These are phyloP conservation scores for Eulemur macaco DNA, from an alignment of 2,113 vertebrate genomes.

Conservation along the genomic window DNA sequence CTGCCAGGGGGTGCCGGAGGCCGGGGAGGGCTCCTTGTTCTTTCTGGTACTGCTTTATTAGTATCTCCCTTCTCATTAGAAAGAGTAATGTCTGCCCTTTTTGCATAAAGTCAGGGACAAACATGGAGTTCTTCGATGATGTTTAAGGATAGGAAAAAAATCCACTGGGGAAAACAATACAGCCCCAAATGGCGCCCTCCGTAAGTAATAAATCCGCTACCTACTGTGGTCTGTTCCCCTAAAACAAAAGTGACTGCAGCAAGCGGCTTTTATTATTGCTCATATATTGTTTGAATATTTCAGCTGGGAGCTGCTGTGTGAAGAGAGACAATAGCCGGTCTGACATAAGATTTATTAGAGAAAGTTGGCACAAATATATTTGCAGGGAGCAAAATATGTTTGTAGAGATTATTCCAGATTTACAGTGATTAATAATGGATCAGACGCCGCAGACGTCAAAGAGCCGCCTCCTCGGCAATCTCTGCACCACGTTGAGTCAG, in stretches of 20 bases:
- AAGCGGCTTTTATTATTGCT: conserved; percentile 69
- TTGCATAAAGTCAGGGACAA: conserved; percentile 12
- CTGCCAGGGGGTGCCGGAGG: neutral
- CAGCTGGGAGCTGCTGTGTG: conserved; percentile 77
- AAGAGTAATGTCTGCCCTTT: neutral
- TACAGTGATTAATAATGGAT: conserved; percentile 82
- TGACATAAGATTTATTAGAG: conserved; percentile 77
- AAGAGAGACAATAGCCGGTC: conserved; percentile 73
- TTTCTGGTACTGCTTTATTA: neutral
- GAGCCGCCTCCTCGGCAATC: neutral
- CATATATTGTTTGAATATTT: conserved; percentile 80
- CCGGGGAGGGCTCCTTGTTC: neutral
- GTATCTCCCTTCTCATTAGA: neutral
- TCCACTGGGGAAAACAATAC: neutral
- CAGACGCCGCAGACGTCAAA: conserved; percentile 65
- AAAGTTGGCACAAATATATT: conserved; percentile 74
- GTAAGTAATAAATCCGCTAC: conserved; percentile 67
- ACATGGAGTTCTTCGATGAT: neutral
- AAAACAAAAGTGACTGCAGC: conserved; percentile 78
- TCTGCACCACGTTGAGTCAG: conserved; percentile 9
- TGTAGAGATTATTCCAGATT: conserved; percentile 84
- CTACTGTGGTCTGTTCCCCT: conserved; percentile 9
- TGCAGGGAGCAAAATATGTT: conserved; percentile 79
- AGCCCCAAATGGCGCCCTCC: conserved; percentile 26
- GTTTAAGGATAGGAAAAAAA: conserved; percentile 43